Base-by-base conservation (phyloP, 2,888 invertebrate species). In the Lapara coniferarum region DNA sequence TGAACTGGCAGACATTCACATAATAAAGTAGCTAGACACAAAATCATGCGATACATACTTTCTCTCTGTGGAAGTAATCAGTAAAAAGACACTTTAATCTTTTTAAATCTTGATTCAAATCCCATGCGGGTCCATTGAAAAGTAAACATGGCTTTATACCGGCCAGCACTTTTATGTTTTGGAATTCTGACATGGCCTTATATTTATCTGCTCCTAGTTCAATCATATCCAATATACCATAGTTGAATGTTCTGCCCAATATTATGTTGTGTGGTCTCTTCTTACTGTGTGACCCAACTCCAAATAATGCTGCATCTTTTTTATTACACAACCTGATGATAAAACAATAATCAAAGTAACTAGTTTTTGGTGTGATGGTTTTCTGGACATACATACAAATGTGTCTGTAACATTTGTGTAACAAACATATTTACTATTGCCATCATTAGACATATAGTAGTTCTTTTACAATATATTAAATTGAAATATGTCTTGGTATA, bases 211-310 rank as follows among this genome's bases (percentile, higher is more conserved):
- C 95, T 13, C 98, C 98, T 70, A 99, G 95, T 90, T 99, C 99
- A 70, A 98, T 95, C 98, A 99, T 99, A 85, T 99, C 99, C 70
- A 99, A 91, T 49, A 99, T 92, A 70, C 97, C 96, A 81, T 97
- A 96, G 88, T 99, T 98, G 89, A 96, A 99, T 84, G 97, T 96
- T 76, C 99, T 95, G 0, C 98, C 99, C 69, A 99, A 85, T 49
- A 99, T 94, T 59, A 99, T 89, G 90, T 99, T 99, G 84, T 99
- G 96, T 0, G 99, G 99, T 14, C 99, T 95, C 86, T 99, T 99
- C 89, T 99, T 99, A 67, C 97, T 97, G 83, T 99, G 97, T 0
- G 97, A 97, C 4, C 97, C 98, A 84, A 99, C 97, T 74, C 97
- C 95, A 89, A 99, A 99, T 46, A 99, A 88, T 0, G 98, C 96